These are phyloP conservation scores for Pomacea canaliculata DNA, from an alignment of 2,888 invertebrate species.

Conservation along the genomic window DNA sequence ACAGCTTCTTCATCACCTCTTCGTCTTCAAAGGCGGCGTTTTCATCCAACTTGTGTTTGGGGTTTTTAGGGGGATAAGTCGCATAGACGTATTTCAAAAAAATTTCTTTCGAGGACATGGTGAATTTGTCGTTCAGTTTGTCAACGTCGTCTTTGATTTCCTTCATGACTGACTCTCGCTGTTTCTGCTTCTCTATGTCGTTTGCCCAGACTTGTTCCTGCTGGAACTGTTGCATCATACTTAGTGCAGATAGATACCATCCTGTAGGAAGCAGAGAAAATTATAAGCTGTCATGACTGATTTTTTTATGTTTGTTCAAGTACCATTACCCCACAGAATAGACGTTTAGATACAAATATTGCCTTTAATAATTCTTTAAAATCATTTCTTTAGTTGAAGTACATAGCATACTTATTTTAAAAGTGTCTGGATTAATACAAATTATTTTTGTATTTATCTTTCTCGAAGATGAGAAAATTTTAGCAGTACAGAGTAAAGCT, in stretches of 20 bases:
- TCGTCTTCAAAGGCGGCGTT: slow-evolving; percentile 6
- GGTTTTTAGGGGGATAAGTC: slow-evolving; percentile 42
- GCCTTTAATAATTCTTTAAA: too few relatives aligned
- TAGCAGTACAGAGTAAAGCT: too few relatives aligned
- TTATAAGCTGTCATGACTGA: too few relatives aligned
- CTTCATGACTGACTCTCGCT: slow-evolving; percentile 32
- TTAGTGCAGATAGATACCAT: slow-evolving; percentile 45
- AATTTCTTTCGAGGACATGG: slow-evolving; percentile 18
- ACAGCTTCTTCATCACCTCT: slow-evolving; percentile 34
- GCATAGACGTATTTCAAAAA: slow-evolving; percentile 44
- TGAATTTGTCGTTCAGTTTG: slow-evolving; percentile 27
- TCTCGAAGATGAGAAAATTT: too few relatives aligned
- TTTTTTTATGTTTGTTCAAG: background rate
- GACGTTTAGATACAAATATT: too few relatives aligned
- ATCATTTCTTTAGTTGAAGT: too few relatives aligned
- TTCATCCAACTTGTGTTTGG: slow-evolving; percentile 35
- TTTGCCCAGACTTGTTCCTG: slow-evolving; percentile 38
- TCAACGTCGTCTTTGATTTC: slow-evolving; percentile 37
- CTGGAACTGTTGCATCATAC: slow-evolving; percentile 40
- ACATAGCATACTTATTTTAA: too few relatives aligned
- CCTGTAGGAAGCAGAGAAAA: slow-evolving; percentile 30
- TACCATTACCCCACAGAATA: background rate
- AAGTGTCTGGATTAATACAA: too few relatives aligned
- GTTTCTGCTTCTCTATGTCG: slow-evolving; percentile 36
- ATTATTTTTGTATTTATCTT: too few relatives aligned